phyloP scores from a whole-genome alignment of 2,888 invertebrate genomes.

The Eilema griseolum region DNA sequence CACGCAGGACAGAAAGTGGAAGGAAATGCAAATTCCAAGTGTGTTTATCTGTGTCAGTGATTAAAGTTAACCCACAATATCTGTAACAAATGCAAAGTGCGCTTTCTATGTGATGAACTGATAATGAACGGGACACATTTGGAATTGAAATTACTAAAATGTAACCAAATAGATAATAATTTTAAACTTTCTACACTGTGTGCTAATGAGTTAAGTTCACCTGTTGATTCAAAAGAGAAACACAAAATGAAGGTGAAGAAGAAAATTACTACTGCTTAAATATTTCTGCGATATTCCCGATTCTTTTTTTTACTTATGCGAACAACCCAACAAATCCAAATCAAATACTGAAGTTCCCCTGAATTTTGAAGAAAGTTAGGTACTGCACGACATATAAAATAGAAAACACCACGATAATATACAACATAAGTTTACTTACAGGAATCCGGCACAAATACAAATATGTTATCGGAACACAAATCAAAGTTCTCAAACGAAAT shows the following conservation, averaged over 20 bases:
- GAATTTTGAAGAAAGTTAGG: constrained; percentile 34
- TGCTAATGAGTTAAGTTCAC: constrained; percentile 56
- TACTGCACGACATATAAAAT: constrained; percentile 68
- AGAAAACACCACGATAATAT: constrained; percentile 70
- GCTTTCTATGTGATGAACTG: constrained; percentile 19
- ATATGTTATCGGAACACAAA: constrained; percentile 67
- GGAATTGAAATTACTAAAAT: neutral
- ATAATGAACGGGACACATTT: neutral
- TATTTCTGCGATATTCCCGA: neutral
- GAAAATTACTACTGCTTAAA: neutral
- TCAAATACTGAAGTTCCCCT: neutral
- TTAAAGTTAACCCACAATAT: constrained; percentile 14
- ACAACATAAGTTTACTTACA: constrained; percentile 80
- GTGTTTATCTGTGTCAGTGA: constrained; percentile 9
- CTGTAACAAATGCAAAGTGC: constrained; percentile 9
- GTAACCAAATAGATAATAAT: neutral
- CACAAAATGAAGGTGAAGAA: constrained; percentile 4
- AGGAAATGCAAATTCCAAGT: constrained; percentile 13
- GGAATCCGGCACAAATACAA: constrained; percentile 67
- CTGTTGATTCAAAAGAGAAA: constrained; percentile 64
- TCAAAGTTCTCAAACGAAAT: constrained; percentile 66
- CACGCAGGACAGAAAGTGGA: constrained; percentile 9
- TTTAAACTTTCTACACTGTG: constrained; percentile 25
- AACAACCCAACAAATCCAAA: neutral
- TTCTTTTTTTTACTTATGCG: neutral